Evolutionary conservation across 2,888 invertebrate species (phyloP), one percentile per base, ranked within the genome.

Genomic region (Cheilosia grossa): DNA sequence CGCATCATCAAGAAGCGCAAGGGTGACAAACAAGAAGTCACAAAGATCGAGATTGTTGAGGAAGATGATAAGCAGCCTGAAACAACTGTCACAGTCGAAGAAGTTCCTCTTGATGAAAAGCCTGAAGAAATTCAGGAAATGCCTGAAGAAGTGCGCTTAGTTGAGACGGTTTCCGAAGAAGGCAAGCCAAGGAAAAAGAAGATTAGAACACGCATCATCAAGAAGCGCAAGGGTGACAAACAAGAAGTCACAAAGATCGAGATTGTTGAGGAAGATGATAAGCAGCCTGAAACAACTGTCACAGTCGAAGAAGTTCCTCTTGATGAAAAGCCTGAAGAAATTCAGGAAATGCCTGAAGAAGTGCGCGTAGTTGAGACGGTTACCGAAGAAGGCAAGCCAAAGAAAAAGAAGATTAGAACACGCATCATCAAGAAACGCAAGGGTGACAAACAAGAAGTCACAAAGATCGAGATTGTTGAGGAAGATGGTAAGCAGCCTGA

Each of bases 111-210:
- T 6, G 61, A 66, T 0, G 92, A 92, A 88, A 78, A 88, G 82
- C 61, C 87, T 54, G 86, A 81, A 15, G 58, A 54, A 10, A 59
- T 81, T 1, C 19, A 87, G 79, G 85, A 88, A 79, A 86, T 89
- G 15, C 87, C 89, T 19, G 89, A 91, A 67, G 89, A 90, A 83
- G 83, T 88, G 10, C 90, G 90, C 64, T 88, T 93, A 1, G 91
- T 92, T 1, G 93, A 93, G 9, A 74, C 93, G 0, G 51, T 83
- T 9, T 92, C 93, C 0, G 87, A 88, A 21, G 90, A 90, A 75
- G 91, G 90, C 10, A 88, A 87, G 70, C 87, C 88, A 3, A 88
- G 74, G 15, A 90, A 87, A 40, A 89, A 88, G 53, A 86, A 78
- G 5, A 88, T 87, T 0, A 88, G 88, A 17, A 88, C 87, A 61